These are phyloP conservation scores for Perca fluviatilis DNA, from an alignment of 2,113 vertebrate genomes.

Conservation along the genomic window DNA sequence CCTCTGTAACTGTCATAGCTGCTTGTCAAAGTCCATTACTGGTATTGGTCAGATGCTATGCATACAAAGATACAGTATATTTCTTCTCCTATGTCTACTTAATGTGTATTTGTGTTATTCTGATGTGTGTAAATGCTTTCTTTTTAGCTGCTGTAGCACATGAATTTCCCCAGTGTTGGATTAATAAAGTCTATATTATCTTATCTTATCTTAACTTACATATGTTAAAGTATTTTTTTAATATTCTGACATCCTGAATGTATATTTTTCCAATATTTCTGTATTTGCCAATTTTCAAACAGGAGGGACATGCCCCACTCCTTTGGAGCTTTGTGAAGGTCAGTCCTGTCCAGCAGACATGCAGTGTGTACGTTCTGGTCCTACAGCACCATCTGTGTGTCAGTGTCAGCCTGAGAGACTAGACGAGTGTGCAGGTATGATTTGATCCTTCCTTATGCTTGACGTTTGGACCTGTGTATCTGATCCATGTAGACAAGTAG, in stretches of 20 bases:
- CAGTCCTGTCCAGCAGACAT: constrained; percentile 95
- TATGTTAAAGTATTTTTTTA: background rate
- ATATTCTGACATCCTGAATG: background rate
- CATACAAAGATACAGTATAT: background rate
- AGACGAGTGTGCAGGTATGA: constrained; percentile 92
- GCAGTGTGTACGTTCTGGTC: constrained; percentile 93
- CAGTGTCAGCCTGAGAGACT: constrained; percentile 93
- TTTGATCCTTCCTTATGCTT: background rate
- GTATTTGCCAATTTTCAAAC: constrained; percentile 8
- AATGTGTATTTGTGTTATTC: no score
- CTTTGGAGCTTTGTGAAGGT: constrained; percentile 90
- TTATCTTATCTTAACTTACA: no score
- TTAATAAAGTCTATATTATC: no score
- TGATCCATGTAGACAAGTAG: background rate
- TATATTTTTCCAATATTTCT: background rate
- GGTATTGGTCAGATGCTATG: background rate
- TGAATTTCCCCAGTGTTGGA: no score
- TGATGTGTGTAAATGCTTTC: no score
- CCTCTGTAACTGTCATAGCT: background rate
- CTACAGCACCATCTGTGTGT: constrained; percentile 92
- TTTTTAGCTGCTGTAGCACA: no score
- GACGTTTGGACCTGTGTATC: background rate
- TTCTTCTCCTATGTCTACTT: no score
- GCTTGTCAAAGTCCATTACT: background rate
- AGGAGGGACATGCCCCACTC: constrained; percentile 91